Base-by-base conservation (phyloP, 2,888 invertebrate species). In the Philereme transversata region DNA sequence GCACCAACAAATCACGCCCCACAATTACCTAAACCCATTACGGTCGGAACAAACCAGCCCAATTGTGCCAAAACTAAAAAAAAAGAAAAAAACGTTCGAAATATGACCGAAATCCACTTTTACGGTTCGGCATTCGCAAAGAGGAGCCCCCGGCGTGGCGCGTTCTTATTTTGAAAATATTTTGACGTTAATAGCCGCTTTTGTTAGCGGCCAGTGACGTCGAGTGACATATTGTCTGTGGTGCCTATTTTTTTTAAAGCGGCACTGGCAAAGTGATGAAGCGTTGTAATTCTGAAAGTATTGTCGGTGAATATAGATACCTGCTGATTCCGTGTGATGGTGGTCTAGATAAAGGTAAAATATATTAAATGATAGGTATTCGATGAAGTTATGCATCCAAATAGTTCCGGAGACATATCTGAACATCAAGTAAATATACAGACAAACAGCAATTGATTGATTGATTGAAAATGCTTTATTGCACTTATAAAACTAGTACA, bases 101-200 rank as follows among this genome's bases (percentile, higher is more conserved):
- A 73, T 63, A 62, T 67, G n/a, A 34, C 44, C 59, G 51, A 68
- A 54, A 60, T 63, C 65, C 68, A 71, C 64, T 73, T 71, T 72
- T 67, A 67, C 69, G 65, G 62, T 70, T 78, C 86, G 87, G 87
- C 79, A 65, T 74, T 71, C 67, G 78, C 83, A 87, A 88, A 88
- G 85, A 73, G 60, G 68, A 69, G 77, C 83, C 84, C 81, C 84
- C 73, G 79, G 83, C 83, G 85, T 78, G 81, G 78, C 76, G 79
- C 79, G 82, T 80, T 81, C 85, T 81, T 82, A 84, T 90, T 90
- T 90, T 87, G 86, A 89, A 91, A 92, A 92, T 90, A 90, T 92
- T 91, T 90, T 90, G 90, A 91, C 90, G 78, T 89, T 90, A 90
- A 91, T 88, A 79, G 87, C 78, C 73, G 77, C 75, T 79, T 84